Evolutionary conservation across 2,113 vertebrate genomes (phyloP).

Genomic region (Malurus elegans): DNA sequence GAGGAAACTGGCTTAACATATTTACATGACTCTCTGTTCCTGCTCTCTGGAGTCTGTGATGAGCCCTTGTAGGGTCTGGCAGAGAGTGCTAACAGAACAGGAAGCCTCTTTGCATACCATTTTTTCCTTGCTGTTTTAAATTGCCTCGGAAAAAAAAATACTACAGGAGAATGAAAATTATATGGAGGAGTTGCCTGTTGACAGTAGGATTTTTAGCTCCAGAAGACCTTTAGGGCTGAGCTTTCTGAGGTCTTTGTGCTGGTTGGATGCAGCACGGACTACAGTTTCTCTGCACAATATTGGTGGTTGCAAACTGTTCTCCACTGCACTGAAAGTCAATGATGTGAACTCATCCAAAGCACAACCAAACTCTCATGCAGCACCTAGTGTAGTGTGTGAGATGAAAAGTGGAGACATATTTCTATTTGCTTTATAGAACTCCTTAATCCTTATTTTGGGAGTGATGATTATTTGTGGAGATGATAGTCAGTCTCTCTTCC

Average conservation of each 20-base stretch:
- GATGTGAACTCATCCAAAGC: neutral
- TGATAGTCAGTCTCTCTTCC: neutral
- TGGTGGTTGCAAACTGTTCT: neutral
- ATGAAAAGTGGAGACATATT: neutral
- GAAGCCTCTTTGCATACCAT: neutral
- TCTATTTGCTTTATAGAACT: neutral
- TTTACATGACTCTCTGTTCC: neutral
- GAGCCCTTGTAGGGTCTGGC: neutral
- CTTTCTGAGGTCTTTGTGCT: neutral
- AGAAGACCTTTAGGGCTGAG: neutral
- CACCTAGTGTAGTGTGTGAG: neutral
- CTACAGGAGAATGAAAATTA: neutral
- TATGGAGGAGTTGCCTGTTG: neutral
- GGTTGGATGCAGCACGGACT: neutral
- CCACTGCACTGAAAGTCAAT: neutral
- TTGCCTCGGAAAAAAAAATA: neutral
- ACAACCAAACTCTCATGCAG: neutral
- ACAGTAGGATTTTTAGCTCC: neutral
- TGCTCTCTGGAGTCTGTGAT: neutral
- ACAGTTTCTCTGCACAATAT: neutral
- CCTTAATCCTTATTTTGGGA: neutral
- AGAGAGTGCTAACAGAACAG: neutral
- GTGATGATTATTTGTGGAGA: neutral
- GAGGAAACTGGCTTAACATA: neutral
- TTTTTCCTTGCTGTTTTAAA: neutral